Percentiles rank a stretch among this genome's conserved stretches.
These are phyloP conservation scores for Amblyjoppa fuscipennis DNA, from an alignment of 2,888 invertebrate genomes.

Conservation along the genomic window DNA sequence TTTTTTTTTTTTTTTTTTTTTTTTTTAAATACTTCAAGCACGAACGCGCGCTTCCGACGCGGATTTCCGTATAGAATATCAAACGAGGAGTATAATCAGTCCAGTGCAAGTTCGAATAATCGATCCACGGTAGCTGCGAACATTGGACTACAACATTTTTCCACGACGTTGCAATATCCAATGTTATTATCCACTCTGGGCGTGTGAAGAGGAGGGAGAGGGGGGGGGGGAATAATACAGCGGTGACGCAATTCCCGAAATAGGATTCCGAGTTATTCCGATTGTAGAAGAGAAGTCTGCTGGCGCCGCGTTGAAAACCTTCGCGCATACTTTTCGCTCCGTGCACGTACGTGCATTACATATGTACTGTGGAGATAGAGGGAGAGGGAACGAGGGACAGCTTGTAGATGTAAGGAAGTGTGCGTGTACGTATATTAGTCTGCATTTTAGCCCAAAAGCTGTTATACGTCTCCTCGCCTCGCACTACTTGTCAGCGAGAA, in stretches of 20 bases:
- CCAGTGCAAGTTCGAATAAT: not conserved
- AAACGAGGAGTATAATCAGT: no score
- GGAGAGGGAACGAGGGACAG: not conserved
- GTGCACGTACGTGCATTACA: not conserved
- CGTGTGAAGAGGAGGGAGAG: not conserved
- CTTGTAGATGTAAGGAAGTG: not conserved
- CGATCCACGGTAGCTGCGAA: not conserved
- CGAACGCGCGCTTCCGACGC: not conserved
- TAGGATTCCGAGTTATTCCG: slow-evolving; percentile 34
- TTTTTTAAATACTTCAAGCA: not conserved
- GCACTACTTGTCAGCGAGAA: not conserved
- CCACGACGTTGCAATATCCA: not conserved
- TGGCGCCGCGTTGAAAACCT: slow-evolving; percentile 13
- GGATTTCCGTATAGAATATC: no score
- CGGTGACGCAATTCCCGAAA: slow-evolving; percentile 31
- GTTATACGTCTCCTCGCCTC: not conserved
- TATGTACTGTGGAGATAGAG: not conserved
- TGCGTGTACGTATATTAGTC: slow-evolving; percentile 10
- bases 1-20: not conserved
- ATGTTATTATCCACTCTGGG: not conserved
- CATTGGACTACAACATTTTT: not conserved
- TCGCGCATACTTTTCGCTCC: slow-evolving; percentile 2
- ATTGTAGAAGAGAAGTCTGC: slow-evolving; percentile 16
- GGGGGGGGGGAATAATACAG: not conserved
- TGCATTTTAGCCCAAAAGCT: slow-evolving; percentile 32